Conservation (phyloP, 1,140 invertebrate species). For the Augochlora pura region DNA sequence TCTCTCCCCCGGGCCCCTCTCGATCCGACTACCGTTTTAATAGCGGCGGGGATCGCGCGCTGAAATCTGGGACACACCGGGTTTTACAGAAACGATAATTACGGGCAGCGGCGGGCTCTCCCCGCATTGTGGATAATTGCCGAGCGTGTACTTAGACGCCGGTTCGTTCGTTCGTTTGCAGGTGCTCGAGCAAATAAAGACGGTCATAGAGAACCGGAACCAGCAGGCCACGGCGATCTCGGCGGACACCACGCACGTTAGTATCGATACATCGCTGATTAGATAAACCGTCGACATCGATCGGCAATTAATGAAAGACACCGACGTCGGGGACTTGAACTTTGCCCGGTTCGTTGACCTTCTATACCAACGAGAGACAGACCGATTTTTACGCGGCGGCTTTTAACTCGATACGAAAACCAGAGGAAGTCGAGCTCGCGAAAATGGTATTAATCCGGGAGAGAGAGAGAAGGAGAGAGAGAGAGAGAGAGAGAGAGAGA, state of each 20-base stretch:
- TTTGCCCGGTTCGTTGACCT: slow-evolving; percentile 5
- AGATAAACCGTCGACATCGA: background rate
- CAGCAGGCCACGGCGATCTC: slow-evolving; percentile 71
- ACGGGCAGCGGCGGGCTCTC: slow-evolving; percentile 9
- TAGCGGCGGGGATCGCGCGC: background rate
- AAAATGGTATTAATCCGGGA: too few species aligned
- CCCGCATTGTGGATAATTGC: slow-evolving; percentile 30
- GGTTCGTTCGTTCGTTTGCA: slow-evolving; percentile 65
- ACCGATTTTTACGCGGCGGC: slow-evolving; percentile 8
- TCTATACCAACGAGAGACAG: background rate
- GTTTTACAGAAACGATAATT: slow-evolving; percentile 38
- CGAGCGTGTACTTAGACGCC: background rate
- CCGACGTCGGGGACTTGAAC: background rate
- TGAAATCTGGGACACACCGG: slow-evolving; percentile 18
- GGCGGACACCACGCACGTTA: slow-evolving; percentile 67
- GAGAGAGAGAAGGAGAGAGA: too few species aligned
- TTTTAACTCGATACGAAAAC: slow-evolving; percentile 28
- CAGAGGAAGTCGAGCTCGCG: too few species aligned
- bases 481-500: too few species aligned
- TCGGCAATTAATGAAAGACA: background rate
- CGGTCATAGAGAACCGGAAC: slow-evolving; percentile 78
- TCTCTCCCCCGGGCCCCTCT: too few species aligned
- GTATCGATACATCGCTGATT: slow-evolving; percentile 42
- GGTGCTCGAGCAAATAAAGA: slow-evolving; percentile 79
- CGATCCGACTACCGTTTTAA: slow-evolving; percentile 8